phyloP scores from a whole-genome alignment of 2,888 invertebrate species.

The Epirrita christyi region DNA sequence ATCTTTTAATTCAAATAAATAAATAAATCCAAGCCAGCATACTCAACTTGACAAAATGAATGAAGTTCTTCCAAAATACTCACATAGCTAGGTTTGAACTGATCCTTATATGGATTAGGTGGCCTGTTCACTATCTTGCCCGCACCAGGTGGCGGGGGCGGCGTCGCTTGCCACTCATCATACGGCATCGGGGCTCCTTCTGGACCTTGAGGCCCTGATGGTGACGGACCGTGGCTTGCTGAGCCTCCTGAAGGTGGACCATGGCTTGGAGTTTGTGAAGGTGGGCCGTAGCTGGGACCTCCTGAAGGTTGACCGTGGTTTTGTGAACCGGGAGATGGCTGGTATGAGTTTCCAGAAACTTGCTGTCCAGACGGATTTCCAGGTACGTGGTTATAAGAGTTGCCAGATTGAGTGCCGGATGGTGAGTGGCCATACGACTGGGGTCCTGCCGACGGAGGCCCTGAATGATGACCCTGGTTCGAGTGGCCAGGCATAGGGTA shows the following conservation, averaged over 20 bases:
- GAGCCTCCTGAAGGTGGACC: conserved; percentile 7
- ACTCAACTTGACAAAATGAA: too few species aligned
- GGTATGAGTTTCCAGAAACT: conserved; percentile 1
- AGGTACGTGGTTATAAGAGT: conserved; percentile 11
- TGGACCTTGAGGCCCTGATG: conserved; percentile 10
- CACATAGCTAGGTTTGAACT: conserved; percentile 72
- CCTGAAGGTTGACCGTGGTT: not conserved
- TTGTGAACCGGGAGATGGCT: conserved; percentile 1
- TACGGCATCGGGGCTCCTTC: conserved; percentile 46
- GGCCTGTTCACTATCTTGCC: conserved; percentile 79
- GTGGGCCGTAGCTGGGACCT: not conserved
- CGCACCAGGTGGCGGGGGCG: conserved; percentile 58
- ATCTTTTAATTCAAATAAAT: too few species aligned
- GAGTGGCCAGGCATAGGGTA: conserved; percentile 35
- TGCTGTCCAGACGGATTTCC: conserved; percentile 10
- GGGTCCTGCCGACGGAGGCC: conserved; percentile 12
- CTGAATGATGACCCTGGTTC: conserved; percentile 24
- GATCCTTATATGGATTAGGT: conserved; percentile 70
- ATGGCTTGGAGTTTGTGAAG: not conserved
- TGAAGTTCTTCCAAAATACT: too few species aligned
- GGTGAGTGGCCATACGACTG: not conserved
- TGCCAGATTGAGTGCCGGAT: conserved; percentile 2
- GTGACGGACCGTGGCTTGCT: conserved; percentile 1
- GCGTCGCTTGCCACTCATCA: conserved; percentile 70
- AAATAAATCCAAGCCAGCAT: too few species aligned